A percentile compares a stretch with the other conserved stretches of the same genome.
phyloP scores from a whole-genome alignment of 2,888 invertebrate genomes.

The Brachyopa scutellaris region DNA sequence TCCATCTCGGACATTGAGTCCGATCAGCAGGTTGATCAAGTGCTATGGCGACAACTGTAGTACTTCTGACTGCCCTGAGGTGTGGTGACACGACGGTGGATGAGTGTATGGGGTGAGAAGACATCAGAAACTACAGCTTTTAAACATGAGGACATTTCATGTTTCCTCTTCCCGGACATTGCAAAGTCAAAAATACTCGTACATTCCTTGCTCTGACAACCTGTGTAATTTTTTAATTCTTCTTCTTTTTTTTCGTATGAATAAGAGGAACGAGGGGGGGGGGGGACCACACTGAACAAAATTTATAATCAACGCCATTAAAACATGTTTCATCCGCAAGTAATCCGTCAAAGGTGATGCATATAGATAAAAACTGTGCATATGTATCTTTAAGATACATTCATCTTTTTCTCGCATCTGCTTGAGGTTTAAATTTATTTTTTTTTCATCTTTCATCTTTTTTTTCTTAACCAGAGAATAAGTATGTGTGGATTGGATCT shows the following conservation, averaged over 20 bases:
- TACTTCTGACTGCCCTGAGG: constrained; percentile 39
- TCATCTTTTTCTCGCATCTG: constrained; percentile 72
- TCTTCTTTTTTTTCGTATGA: constrained; percentile 3
- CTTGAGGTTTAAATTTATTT: constrained; percentile 5
- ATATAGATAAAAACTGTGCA: constrained; percentile 57
- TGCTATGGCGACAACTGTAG: constrained; percentile 61
- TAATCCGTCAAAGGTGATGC: constrained; percentile 72
- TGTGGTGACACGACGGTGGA: too few relatives aligned
- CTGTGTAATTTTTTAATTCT: neutral
- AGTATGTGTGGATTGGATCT: constrained; percentile 14
- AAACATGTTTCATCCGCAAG: constrained; percentile 70
- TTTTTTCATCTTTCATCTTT: constrained; percentile 18
- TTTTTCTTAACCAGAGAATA: constrained; percentile 2
- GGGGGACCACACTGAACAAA: constrained; percentile 54
- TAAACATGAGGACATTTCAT: constrained; percentile 63
- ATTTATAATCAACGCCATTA: constrained; percentile 69
- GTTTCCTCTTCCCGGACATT: constrained; percentile 64
- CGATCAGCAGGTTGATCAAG: constrained; percentile 72
- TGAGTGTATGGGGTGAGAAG: constrained; percentile 42
- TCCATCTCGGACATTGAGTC: constrained; percentile 68
- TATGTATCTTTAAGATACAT: constrained; percentile 65
- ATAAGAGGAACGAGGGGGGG: too few relatives aligned
- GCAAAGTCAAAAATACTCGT: neutral
- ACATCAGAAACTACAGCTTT: constrained; percentile 47
- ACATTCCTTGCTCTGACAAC: neutral